phyloP scores from a whole-genome alignment of 2,113 vertebrate genomes.

The Chaetops frenatus region DNA sequence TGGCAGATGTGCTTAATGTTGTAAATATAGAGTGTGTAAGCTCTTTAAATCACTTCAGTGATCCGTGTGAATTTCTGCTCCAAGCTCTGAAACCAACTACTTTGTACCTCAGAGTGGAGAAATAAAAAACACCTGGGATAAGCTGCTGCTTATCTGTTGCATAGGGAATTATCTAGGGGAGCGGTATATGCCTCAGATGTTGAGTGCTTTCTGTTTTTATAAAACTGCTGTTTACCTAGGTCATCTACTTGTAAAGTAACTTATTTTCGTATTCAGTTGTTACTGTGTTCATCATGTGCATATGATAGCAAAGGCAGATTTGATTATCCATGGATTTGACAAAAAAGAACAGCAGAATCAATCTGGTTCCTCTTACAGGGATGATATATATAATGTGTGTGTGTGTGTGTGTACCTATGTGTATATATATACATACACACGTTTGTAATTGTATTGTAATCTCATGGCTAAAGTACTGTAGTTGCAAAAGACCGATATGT shows the following conservation, averaged over 20 bases:
- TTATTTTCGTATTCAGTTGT: not conserved
- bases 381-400: not conserved
- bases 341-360: not conserved
- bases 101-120: not conserved
- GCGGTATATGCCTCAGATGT: not conserved
- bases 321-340: not conserved
- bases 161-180: not conserved
- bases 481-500: not conserved
- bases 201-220: not conserved
- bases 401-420: not conserved
- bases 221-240: not conserved
- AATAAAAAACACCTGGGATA: not conserved
- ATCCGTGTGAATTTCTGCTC: rapidly evolving
- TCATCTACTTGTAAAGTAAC: not conserved
- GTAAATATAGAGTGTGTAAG: rapidly evolving
- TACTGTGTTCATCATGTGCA: not conserved
- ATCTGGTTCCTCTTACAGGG: not conserved
- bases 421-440: not conserved
- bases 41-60: not conserved
- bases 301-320: not conserved
- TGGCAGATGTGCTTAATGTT: not conserved
- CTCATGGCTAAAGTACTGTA: not conserved
- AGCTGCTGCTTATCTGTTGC: not conserved
- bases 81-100: not conserved
- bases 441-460: not conserved